Evolutionary conservation across 2,113 vertebrate genomes (phyloP), one percentile per base, ranked within the genome.

Genomic region (Apaloderma vittatum): DNA sequence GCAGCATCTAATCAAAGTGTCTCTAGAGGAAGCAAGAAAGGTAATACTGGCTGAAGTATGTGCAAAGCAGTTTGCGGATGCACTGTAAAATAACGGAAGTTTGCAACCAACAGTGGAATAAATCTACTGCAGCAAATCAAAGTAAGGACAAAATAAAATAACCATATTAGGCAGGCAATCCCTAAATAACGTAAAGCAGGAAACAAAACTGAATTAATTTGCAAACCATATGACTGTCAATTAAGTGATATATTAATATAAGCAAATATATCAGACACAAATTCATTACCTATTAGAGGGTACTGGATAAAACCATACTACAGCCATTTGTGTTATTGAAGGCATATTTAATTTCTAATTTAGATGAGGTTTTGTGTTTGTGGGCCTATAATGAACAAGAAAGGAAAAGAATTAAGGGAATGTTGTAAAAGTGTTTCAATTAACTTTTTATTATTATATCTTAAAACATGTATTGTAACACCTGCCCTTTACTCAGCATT

Each of bases 381-480:
- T 61, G 45, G 16, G 14, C 57, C 55, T 57, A 55, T 59, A 78
- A 76, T 65, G 82, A 72, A 37, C 49, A 86, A n/a, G 51, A 76
- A 91, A 86, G 65, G 37, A 74, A 77, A 68, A 80, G 58, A 82
- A 61, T 94, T 80, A 86, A 49, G 18, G 46, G 36, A 90, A 51
- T 71, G 65, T 76, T 75, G 66, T 86, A 87, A 63, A 74, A 92
- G 45, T 95, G 48, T 90, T 93, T 88, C n/a, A 89, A 79, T 93
- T 58, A 93, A 66, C 63, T 70, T 92, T 94, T 95, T 72, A 81
- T 76, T 90, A 40, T 93, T 76, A 17, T 65, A 76, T 91, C 72
- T 77, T 66, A 89, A 95, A 90, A 61, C 30, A 61, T 48, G 37
- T 78, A 58, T 66, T 83, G 55, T 45, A 49, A 76, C 51, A 55